Evolutionary conservation across 2,797 vertebrate species (phyloP).

Genomic region (Hyperoplus immaculatus): DNA sequence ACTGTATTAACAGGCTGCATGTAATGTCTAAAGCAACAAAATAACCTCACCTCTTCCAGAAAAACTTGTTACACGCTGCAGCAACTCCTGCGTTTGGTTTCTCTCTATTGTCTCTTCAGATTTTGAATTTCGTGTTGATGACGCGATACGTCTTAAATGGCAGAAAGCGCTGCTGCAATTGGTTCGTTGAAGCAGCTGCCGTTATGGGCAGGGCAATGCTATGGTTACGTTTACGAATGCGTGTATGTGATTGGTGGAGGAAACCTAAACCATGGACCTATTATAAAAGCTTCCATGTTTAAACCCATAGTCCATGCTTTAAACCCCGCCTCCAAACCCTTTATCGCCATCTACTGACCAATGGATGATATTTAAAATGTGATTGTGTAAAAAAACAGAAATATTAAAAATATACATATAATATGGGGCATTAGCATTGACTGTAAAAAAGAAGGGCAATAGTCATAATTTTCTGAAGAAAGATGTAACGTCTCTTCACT

Average conservation of each 20-base stretch:
- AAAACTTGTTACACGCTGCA: background rate
- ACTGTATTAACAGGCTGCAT: background rate
- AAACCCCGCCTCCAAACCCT: background rate
- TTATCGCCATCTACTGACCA: constrained; percentile 46
- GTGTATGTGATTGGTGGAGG: constrained; percentile 63
- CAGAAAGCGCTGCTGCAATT: constrained; percentile 61
- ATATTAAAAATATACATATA: no score
- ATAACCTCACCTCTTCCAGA: constrained; percentile 16
- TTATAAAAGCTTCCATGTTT: background rate
- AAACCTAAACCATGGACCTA: background rate
- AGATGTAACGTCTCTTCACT: no score
- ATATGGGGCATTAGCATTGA: no score
- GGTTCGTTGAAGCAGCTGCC: constrained; percentile 56
- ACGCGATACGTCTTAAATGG: constrained; percentile 71
- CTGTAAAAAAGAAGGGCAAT: no score
- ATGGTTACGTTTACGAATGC: constrained; percentile 27
- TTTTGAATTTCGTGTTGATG: constrained; percentile 51
- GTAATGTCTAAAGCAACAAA: background rate
- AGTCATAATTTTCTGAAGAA: no score
- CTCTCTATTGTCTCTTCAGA: background rate
- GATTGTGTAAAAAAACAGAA: background rate
- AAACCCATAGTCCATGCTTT: no score
- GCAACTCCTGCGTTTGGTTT: background rate
- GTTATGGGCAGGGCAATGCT: background rate
- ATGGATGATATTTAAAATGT: no score